Base-by-base conservation (phyloP, 2,113 vertebrate genomes). In the Passer domesticus region DNA sequence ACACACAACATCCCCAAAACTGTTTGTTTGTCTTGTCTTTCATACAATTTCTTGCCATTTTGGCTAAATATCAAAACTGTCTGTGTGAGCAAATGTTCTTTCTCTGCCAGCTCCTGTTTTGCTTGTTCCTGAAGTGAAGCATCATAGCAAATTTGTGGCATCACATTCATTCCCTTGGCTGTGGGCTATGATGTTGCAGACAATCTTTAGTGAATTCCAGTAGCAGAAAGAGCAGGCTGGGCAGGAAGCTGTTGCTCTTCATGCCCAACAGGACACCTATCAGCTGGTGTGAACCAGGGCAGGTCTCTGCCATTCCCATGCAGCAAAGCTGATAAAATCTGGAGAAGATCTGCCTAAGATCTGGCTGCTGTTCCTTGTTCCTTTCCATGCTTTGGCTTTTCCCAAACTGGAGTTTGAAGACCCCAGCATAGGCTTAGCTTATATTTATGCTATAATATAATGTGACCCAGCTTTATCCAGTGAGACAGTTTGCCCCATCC, bases 11-110 rank as follows among this genome's bases (percentile, higher is more conserved):
- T 83, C 76, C 74, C 83, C 83, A 28, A 96, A 95, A 89, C 35
- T 95, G 92, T 91, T 95, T 97, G 94, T 96, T 94, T 95, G 96
- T 97, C 95, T 96, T 92, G 95, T 96, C 94, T 96, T 97, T 93
- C 95, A 89, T 97, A 89, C 56, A 75, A 78, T 84, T 96, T 95
- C 92, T 96, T 97, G 86, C 93, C 94, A 89, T 96, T 96, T 93
- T 97, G 96, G 95, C 90, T 95, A 94, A 93, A 89, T 94, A 93
- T 89, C 95, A 95, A 96, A 96, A 90, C 88, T 95, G 93, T 94
- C 90, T 96, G 80, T 93, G 93, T 97, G 94, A 96, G 92, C 95
- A 96, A 96, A 92, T 93, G 93, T 97, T 96, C 95, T 87, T 95
- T 93, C 93, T 91, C 93, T 95, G 95, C 95, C 93, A 93, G 92